A percentile compares a stretch with the other conserved stretches of the same genome.
These are phyloP conservation scores for Chaetodon trifascialis DNA, from an alignment of 2,113 vertebrate species.

Conservation along the genomic window DNA sequence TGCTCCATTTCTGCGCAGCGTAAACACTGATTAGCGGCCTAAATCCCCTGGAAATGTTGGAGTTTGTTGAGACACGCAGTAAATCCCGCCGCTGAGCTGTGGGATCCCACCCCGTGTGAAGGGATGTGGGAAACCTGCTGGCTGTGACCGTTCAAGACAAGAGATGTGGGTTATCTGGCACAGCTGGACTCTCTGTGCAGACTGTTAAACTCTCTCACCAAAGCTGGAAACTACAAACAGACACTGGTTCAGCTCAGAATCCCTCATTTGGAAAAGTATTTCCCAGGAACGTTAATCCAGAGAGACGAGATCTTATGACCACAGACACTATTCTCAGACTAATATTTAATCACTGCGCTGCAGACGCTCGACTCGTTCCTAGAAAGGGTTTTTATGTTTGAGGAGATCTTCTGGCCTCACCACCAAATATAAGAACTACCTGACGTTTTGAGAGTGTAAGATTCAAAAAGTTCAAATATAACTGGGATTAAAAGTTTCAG, in stretches of 20 bases:
- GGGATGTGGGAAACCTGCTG: constrained; percentile 15
- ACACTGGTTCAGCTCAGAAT: not conserved
- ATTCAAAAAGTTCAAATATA: too few relatives aligned
- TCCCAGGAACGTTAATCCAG: not conserved
- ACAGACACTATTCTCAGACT: not conserved
- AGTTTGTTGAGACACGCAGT: constrained; percentile 28
- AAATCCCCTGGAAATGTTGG: constrained; percentile 40
- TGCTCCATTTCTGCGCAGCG: not conserved
- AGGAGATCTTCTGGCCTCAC: too few relatives aligned
- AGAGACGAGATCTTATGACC: not conserved
- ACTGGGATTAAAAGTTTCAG: too few relatives aligned
- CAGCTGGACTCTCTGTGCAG: not conserved
- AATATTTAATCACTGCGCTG: too few relatives aligned
- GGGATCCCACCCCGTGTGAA: constrained; percentile 13
- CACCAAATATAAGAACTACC: too few relatives aligned
- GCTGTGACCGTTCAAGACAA: not conserved
- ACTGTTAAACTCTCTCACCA: not conserved
- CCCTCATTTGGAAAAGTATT: not conserved
- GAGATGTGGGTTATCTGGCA: constrained; percentile 19
- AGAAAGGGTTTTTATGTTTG: too few relatives aligned
- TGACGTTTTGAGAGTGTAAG: too few relatives aligned
- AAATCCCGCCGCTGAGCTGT: constrained; percentile 27
- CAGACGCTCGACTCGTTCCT: too few relatives aligned
- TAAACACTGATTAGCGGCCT: constrained; percentile 47
- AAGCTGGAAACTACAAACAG: not conserved